Conservation (phyloP, 1,140 invertebrate species). For the Camponotus pennsylvanicus region DNA sequence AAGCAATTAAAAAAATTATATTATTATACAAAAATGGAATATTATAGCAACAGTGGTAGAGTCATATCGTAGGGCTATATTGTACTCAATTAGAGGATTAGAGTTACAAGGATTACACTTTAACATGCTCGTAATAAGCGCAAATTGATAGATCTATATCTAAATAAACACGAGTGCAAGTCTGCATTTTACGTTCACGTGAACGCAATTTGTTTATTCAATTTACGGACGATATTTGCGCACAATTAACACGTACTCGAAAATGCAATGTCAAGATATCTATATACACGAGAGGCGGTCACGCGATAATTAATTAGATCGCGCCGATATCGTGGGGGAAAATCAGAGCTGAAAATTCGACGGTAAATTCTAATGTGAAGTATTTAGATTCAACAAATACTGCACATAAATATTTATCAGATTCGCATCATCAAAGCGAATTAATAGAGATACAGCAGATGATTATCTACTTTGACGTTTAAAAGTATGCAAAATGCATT, state of each 20-base stretch:
- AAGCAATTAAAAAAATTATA: too few relatives aligned
- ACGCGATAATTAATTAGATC: constrained; percentile 13
- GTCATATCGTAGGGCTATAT: too few relatives aligned
- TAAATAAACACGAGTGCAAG: constrained; percentile 3
- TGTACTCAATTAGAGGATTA: too few relatives aligned
- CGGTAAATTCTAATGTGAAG: too few relatives aligned
- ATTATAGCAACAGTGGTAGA: too few relatives aligned
- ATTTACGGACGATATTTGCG: constrained; percentile 12
- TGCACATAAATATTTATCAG: neutral
- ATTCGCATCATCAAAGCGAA: neutral
- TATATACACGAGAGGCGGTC: neutral
- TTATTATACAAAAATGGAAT: too few relatives aligned
- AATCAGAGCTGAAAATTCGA: neutral
- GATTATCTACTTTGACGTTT: constrained; percentile 4
- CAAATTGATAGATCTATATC: constrained; percentile 19
- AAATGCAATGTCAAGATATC: constrained; percentile 24
- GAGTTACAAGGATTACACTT: too few relatives aligned
- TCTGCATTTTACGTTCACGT: constrained; percentile 28
- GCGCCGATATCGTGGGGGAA: neutral
- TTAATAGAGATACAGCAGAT: neutral
- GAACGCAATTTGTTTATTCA: constrained; percentile 40
- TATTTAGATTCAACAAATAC: neutral
- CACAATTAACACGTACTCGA: constrained; percentile 18
- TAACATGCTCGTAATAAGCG: too few relatives aligned
- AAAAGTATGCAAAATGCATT: neutral